phyloP scores from a whole-genome alignment of 2,888 invertebrate species.

The Dichetophora obliterata region DNA sequence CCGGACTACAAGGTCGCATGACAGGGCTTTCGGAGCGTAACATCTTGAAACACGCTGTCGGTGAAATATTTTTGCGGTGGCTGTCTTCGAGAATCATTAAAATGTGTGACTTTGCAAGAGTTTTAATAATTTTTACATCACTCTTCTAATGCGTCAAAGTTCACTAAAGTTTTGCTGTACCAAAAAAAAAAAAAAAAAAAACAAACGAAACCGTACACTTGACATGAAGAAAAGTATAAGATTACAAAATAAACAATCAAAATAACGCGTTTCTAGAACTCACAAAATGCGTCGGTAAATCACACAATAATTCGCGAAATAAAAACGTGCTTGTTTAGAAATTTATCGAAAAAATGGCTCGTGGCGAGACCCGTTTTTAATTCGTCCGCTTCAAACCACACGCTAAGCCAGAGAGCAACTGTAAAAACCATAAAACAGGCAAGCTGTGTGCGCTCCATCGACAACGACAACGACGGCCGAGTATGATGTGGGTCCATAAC shows the following conservation, averaged over 20 bases:
- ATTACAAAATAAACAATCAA: too few species aligned
- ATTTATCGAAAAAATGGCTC: slow-evolving; percentile 55
- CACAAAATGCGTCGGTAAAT: slow-evolving; percentile 63
- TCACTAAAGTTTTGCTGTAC: not conserved
- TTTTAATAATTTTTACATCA: slow-evolving; percentile 16
- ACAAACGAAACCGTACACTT: too few species aligned
- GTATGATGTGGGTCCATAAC: slow-evolving; percentile 3
- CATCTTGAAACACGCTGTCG: slow-evolving; percentile 56
- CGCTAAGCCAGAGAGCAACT: slow-evolving; percentile 50
- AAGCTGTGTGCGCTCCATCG: not conserved
- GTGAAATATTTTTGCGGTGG: not conserved
- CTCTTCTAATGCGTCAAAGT: not conserved
- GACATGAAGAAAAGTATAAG: not conserved
- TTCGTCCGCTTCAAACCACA: slow-evolving; percentile 25
- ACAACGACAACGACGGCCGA: not conserved
- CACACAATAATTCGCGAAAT: not conserved
- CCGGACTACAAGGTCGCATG: slow-evolving; percentile 62
- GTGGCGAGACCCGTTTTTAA: slow-evolving; percentile 46
- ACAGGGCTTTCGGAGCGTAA: slow-evolving; percentile 58
- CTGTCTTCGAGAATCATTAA: slow-evolving; percentile 24
- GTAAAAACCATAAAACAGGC: slow-evolving; percentile 44
- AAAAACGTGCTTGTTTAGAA: not conserved
- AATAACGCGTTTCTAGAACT: not conserved
- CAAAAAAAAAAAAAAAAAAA: too few species aligned
- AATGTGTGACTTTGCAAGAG: not conserved